Evolutionary conservation across 2,888 invertebrate species (phyloP).

Genomic region (Erynnis tages): DNA sequence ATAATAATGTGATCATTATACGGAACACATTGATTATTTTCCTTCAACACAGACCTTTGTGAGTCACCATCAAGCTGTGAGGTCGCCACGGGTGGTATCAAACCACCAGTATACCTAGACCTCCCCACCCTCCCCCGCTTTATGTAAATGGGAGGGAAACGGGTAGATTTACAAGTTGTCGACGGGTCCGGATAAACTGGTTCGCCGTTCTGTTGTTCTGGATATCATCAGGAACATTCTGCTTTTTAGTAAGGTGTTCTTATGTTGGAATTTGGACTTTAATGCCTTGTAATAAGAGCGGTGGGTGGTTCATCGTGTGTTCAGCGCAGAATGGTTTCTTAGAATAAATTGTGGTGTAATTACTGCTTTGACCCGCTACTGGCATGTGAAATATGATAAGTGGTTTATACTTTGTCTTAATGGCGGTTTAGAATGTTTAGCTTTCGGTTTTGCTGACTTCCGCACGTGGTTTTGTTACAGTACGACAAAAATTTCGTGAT

Average conservation of each 20-base stretch:
- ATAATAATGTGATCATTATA: conserved; percentile 1
- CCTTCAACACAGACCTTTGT: conserved; percentile 35
- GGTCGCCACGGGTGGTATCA: conserved; percentile 61
- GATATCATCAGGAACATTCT: conserved; percentile 49
- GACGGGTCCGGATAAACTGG: conserved; percentile 43
- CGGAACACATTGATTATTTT: conserved; percentile 13
- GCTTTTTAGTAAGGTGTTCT: conserved; percentile 40
- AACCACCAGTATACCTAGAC: conserved; percentile 41
- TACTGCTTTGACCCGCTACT: conserved; percentile 51
- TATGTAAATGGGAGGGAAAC: neutral
- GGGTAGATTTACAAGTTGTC: neutral
- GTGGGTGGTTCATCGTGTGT: conserved; percentile 12
- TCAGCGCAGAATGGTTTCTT: conserved; percentile 35
- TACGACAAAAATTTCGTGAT: too few relatives aligned
- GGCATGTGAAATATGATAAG: conserved; percentile 45
- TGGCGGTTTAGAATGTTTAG: conserved; percentile 19
- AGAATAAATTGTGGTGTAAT: conserved; percentile 51
- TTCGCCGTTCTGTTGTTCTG: conserved; percentile 47
- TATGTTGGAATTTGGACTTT: conserved; percentile 25
- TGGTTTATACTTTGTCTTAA: conserved; percentile 33
- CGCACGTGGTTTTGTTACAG: too few relatives aligned
- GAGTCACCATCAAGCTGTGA: conserved; percentile 56
- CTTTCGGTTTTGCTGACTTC: too few relatives aligned
- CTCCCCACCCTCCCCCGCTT: conserved; percentile 20
- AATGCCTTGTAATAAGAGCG: conserved; percentile 1